phyloP scores from a whole-genome alignment of 2,797 vertebrate genomes.

The Craterocephalus amniculus region DNA sequence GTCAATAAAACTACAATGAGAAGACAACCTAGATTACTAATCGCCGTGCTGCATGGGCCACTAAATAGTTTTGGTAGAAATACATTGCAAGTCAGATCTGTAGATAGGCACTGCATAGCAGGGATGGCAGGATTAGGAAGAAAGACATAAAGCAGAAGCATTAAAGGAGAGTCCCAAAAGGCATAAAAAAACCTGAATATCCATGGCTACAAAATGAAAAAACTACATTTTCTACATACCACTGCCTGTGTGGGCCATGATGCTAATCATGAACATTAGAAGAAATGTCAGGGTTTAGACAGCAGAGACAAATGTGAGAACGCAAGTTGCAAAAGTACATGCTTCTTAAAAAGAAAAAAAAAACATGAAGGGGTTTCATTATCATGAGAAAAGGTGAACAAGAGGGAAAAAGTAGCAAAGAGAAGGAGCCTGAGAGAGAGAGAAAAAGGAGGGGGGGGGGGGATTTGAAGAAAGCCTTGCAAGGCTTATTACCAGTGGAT shows the following conservation, averaged over 20 bases:
- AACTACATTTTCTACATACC: slow-evolving; percentile 11
- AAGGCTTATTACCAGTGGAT: slow-evolving; percentile 78
- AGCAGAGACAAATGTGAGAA: slow-evolving; percentile 37
- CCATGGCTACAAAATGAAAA: slow-evolving; percentile 24
- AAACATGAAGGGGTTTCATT: slow-evolving; percentile 36
- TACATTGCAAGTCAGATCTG: slow-evolving; percentile 19
- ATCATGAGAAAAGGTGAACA: slow-evolving; percentile 32
- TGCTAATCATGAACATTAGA: slow-evolving; percentile 38
- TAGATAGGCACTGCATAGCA: slow-evolving; percentile 40
- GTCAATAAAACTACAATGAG: no score
- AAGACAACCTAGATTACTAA: not conserved
- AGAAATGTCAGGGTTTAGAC: slow-evolving; percentile 39
- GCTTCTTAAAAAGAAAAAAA: no score
- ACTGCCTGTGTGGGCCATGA: slow-evolving; percentile 21
- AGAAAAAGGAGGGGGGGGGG: slow-evolving; percentile 2
- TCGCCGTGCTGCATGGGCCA: not conserved
- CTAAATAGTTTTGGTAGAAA: slow-evolving; percentile 17
- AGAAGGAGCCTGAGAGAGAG: slow-evolving; percentile 2
- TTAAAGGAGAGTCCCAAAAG: slow-evolving; percentile 23
- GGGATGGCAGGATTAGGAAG: slow-evolving; percentile 41
- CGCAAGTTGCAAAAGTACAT: slow-evolving; percentile 27
- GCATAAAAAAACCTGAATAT: slow-evolving; percentile 22
- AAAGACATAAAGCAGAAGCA: slow-evolving; percentile 42
- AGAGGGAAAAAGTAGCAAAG: slow-evolving; percentile 13
- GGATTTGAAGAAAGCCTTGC: slow-evolving; percentile 52